These are phyloP conservation scores for Mustelus asterias DNA, from an alignment of 2,113 vertebrate genomes.

Conservation along the genomic window DNA sequence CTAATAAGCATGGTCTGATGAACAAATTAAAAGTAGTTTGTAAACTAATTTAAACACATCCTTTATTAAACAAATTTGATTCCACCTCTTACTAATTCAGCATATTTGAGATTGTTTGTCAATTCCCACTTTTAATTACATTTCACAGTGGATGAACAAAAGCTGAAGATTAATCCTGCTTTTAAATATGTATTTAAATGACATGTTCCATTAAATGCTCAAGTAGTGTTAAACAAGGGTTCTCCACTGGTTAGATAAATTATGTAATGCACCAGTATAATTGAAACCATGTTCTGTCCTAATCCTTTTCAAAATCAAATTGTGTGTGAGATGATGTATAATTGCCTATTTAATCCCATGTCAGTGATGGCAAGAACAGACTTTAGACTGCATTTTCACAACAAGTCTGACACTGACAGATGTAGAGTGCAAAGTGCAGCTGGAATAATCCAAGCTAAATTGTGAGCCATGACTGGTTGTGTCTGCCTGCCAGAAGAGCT, in stretches of 20 bases:
- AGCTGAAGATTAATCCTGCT: neutral
- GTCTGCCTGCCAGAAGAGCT: neutral
- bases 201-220: neutral
- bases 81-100: neutral
- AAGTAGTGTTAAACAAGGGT: neutral
- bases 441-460: neutral
- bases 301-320: slow-evolving; percentile 11
- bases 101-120: neutral
- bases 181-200: neutral
- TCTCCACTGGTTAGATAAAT: neutral
- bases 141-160: neutral
- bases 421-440: neutral
- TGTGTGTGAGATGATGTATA: neutral
- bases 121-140: slow-evolving; percentile 8
- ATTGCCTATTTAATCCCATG: neutral
- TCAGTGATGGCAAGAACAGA: neutral
- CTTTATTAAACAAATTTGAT: slow-evolving; percentile 7
- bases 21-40: neutral
- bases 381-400: neutral
- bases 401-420: neutral
- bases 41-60: neutral
- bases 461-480: neutral
- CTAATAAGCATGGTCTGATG: neutral
- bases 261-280: neutral
- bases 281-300: neutral